Evolutionary conservation across 2,797 vertebrate species (phyloP).

Genomic region (Premnoplex brunnescens): DNA sequence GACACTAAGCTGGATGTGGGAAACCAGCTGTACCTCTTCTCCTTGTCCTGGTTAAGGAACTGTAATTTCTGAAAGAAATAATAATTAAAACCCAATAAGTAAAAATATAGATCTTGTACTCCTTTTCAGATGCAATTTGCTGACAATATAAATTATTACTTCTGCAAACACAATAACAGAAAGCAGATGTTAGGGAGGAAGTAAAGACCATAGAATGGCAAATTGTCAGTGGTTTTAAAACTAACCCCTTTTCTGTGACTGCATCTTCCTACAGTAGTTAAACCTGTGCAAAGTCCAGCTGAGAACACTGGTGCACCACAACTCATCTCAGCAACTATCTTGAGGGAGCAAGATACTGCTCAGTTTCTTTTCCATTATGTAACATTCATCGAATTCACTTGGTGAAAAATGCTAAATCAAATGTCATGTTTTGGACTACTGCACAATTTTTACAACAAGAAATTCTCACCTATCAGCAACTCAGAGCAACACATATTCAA

Average conservation of each 20-base stretch:
- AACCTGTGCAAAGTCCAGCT: background rate
- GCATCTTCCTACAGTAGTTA: background rate
- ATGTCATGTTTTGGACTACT: background rate
- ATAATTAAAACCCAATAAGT: background rate
- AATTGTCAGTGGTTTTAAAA: background rate
- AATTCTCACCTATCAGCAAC: background rate
- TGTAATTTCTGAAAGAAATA: background rate
- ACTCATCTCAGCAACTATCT: rapidly evolving
- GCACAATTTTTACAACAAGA: background rate
- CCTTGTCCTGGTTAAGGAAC: background rate
- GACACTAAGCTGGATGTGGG: background rate
- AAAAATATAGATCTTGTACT: background rate
- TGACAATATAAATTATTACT: background rate
- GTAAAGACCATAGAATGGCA: background rate
- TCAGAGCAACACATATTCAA: background rate
- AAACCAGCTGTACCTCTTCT: background rate
- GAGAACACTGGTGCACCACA: background rate
- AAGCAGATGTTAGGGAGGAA: background rate
- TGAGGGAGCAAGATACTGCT: background rate
- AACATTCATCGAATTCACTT: background rate
- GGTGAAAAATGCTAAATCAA: background rate
- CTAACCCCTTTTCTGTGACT: background rate
- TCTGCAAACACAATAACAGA: background rate
- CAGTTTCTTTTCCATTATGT: background rate
- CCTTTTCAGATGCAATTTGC: background rate